Base-by-base conservation (phyloP, 2,113 vertebrate species). In the Mystacornis crossleyi region DNA sequence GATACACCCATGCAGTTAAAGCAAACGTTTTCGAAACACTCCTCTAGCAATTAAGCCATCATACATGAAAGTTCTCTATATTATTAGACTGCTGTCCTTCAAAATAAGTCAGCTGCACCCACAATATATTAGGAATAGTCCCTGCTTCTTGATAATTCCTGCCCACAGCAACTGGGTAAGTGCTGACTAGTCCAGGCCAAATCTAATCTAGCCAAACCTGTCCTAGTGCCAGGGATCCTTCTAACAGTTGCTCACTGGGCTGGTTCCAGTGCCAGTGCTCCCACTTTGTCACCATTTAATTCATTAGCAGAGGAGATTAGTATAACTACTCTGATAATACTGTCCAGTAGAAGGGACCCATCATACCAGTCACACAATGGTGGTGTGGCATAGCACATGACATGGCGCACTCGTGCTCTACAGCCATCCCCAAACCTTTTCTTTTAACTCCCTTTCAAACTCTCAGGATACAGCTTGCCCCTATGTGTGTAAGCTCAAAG, bases 11-110 rank as follows among this genome's bases (percentile, higher is more conserved):
- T 43, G 24, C 8, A 50, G 42, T 62, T 66, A 70, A 94, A 91
- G 33, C 5, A 75, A 58, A 81, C 1, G 0, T 43, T 72, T 88
- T 69, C 1, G 0, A 80, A 79, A 69, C 2, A 13, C 7, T 81
- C 61, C 12, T 53, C 60, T 66, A 57, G 42, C 77, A 91, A 42
- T 54, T 5, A 81, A 21, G 12, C 4, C 29, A 65, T 13, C 23
- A 75, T 40, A 26, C 23, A 77, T 25, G 70, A 24, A 53, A 65
- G 33, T 33, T 57, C 9, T 51, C 80, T 57, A 16, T 45, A 48
- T 40, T 70, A 57, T 66, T 70, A 65, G 50, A 36, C 5, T 24
- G 1, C 23, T 79, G 10, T 34, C 24, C 24, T 90, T 81, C 25
- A 70, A 87, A 81, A 45, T 2, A 74, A 18, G 8, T 9, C 20